Conservation (phyloP, 2,797 vertebrate genomes). For the Xenentodon cancila region DNA sequence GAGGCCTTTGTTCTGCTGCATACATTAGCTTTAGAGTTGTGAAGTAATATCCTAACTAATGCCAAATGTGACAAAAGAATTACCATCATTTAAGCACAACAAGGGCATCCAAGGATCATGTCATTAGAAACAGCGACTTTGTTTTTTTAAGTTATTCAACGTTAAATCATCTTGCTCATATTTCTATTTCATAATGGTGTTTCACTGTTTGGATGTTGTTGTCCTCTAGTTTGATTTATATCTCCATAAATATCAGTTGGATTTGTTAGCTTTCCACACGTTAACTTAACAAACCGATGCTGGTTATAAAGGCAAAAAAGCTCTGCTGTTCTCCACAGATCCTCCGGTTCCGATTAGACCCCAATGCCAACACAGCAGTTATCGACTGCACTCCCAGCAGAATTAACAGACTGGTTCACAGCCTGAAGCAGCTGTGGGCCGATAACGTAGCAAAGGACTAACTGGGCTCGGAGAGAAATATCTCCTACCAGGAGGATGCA, state of each 20-base stretch:
- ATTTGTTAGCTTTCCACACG: constrained; percentile 34
- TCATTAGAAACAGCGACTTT: too few relatives aligned
- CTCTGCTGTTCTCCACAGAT: constrained; percentile 54
- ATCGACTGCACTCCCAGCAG: constrained; percentile 62
- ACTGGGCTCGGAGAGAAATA: constrained; percentile 9
- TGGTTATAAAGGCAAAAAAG: constrained; percentile 24
- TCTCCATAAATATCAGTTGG: constrained; percentile 32
- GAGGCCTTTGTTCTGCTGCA: background rate
- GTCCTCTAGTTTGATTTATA: constrained; percentile 23
- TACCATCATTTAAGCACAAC: too few relatives aligned
- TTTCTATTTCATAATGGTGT: constrained; percentile 11
- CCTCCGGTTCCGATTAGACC: constrained; percentile 42
- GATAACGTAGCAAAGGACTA: constrained; percentile 27
- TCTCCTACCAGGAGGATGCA: constrained; percentile 4
- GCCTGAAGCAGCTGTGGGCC: constrained; percentile 22
- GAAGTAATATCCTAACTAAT: too few relatives aligned
- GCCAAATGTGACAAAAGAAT: too few relatives aligned
- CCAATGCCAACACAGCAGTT: constrained; percentile 60
- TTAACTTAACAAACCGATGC: constrained; percentile 18
- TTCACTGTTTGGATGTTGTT: background rate
- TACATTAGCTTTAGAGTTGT: background rate
- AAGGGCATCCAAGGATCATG: too few relatives aligned
- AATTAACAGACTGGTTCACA: constrained; percentile 48
- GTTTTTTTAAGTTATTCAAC: too few relatives aligned
- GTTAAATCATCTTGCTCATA: background rate